A percentile compares a stretch with the other conserved stretches of the same genome.
phyloP scores from a whole-genome alignment of 2,113 vertebrate genomes.

The Chionis minor region DNA sequence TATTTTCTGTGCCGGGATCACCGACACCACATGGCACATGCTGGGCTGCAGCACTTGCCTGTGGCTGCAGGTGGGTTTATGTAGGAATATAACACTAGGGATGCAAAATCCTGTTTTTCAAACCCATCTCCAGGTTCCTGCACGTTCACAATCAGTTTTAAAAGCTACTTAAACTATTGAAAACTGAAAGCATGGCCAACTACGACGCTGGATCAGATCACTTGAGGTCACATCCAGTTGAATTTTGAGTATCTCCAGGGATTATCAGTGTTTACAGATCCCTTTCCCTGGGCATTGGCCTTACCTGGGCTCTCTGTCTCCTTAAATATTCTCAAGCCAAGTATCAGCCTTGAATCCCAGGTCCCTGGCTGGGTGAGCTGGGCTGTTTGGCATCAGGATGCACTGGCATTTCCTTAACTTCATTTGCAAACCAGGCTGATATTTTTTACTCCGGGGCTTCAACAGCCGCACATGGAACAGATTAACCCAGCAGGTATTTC shows the following conservation, averaged over 20 bases:
- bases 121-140: background rate
- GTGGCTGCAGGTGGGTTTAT: fast-evolving
- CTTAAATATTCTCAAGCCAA: background rate
- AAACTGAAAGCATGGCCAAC: background rate
- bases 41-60: fast-evolving
- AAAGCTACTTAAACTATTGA: background rate
- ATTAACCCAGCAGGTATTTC: constrained; percentile 65
- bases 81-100: background rate
- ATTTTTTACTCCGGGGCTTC: background rate
- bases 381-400: background rate
- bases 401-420: background rate
- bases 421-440: background rate
- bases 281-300: background rate
- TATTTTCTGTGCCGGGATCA: fast-evolving
- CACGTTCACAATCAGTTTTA: background rate
- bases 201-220: background rate
- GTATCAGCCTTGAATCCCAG: background rate
- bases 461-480: background rate
- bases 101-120: background rate
- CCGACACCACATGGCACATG: fast-evolving
- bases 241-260: background rate
- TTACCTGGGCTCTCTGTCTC: background rate
- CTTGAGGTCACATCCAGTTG: background rate
- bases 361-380: fast-evolving
- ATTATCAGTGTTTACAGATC: fast-evolving